A percentile compares a stretch with the other conserved stretches of the same genome.
phyloP scores from a whole-genome alignment of 2,797 vertebrate species.

The Manis javanica region DNA sequence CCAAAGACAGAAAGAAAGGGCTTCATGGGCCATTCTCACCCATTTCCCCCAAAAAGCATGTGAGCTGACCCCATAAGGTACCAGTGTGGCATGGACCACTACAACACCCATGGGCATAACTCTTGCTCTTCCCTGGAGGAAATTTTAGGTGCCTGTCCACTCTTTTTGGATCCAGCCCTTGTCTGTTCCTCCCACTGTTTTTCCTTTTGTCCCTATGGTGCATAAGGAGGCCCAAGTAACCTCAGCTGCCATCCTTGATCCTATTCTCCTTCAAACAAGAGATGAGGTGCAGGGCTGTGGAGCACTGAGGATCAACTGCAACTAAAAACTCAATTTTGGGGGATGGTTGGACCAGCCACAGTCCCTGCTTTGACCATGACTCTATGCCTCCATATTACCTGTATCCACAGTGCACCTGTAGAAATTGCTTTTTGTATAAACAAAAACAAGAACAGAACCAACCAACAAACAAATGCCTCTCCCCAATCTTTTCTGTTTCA shows the following conservation, averaged over 20 bases:
- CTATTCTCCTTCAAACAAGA: conserved; percentile 51
- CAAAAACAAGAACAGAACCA: conserved; percentile 72
- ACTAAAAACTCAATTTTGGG: conserved; percentile 50
- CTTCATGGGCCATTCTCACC: conserved; percentile 13
- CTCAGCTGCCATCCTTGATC: conserved; percentile 58
- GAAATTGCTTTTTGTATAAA: conserved; percentile 74
- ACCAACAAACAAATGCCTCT: conserved; percentile 57
- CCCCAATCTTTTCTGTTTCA: conserved; percentile 68
- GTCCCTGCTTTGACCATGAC: conserved; percentile 48
- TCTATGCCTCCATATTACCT: conserved; percentile 44
- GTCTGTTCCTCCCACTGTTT: background rate
- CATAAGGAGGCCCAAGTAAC: conserved; percentile 52
- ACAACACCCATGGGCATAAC: background rate
- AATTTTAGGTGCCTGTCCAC: background rate
- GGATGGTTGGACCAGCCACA: conserved; percentile 8
- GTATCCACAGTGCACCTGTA: conserved; percentile 69
- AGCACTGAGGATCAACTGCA: conserved; percentile 49
- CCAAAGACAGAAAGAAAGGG: conserved; percentile 56
- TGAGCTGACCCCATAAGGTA: conserved; percentile 66
- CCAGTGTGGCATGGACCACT: background rate
- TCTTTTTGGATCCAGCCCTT: conserved; percentile 51
- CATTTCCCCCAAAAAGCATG: conserved; percentile 75
- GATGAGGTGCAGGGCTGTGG: conserved; percentile 35
- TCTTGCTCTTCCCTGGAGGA: conserved; percentile 54
- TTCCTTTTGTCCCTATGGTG: conserved; percentile 64